These are phyloP conservation scores for Neopelma chrysocephalum DNA, from an alignment of 2,797 vertebrate genomes.

Conservation along the genomic window DNA sequence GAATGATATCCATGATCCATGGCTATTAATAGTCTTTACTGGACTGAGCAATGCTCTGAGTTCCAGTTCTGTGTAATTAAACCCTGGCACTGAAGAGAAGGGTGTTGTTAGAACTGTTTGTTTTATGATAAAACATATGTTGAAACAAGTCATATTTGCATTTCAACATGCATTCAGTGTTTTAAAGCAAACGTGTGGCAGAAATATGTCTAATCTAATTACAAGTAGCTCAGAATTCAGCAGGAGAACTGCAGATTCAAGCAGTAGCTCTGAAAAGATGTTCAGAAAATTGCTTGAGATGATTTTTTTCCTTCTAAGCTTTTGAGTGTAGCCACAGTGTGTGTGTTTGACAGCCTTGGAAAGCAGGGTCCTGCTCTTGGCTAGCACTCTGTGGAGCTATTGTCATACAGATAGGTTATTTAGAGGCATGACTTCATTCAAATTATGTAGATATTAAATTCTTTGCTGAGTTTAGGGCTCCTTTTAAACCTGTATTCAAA, in stretches of 20 bases:
- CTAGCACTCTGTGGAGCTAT: background rate
- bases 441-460: background rate
- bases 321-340: background rate
- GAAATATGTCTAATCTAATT: background rate
- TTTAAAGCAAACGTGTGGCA: background rate
- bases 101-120: background rate
- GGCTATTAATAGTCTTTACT: background rate
- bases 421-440: background rate
- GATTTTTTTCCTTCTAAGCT: background rate
- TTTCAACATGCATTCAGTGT: background rate
- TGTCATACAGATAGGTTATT: background rate
- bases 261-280: background rate
- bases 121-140: background rate
- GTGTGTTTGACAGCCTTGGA: background rate
- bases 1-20: background rate
- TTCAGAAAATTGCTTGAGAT: background rate
- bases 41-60: background rate
- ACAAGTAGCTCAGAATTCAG: background rate
- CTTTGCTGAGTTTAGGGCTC: background rate
- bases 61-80: background rate
- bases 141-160: conserved; percentile 14
- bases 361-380: background rate
- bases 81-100: background rate
- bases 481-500: background rate
- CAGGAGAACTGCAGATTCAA: background rate